Evolutionary conservation across 2,888 invertebrate genomes (phyloP).

Genomic region (Eupithecia subfuscata): DNA sequence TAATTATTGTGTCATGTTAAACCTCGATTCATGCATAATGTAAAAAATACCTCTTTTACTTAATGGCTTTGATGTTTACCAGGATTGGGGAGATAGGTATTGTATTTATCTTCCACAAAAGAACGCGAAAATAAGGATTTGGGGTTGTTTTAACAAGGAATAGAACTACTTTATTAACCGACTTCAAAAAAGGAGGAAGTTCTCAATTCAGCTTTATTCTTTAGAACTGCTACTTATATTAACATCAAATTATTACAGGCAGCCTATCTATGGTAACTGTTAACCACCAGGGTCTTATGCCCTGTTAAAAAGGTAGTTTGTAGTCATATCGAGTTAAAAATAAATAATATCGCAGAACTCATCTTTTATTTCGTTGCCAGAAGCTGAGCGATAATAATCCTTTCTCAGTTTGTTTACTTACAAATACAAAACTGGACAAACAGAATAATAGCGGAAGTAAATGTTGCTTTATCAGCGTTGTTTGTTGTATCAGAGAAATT

Average conservation of each 20-base stretch:
- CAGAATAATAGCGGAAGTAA: constrained; percentile 23
- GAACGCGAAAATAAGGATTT: background rate
- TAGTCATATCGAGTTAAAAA: background rate
- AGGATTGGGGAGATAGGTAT: background rate
- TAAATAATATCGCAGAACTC: background rate
- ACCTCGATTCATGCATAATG: background rate
- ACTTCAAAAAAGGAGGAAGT: background rate
- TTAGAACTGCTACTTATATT: background rate
- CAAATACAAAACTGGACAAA: constrained; percentile 16
- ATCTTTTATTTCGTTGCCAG: background rate
- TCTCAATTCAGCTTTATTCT: background rate
- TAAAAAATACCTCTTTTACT: background rate
- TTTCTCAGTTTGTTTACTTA: constrained; percentile 14
- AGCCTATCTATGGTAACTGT: too few relatives aligned
- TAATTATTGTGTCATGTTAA: background rate
- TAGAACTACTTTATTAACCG: background rate
- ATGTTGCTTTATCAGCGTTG: constrained; percentile 24
- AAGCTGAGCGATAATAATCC: background rate
- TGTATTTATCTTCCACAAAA: background rate
- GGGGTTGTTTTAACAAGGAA: background rate
- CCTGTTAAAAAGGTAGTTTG: background rate
- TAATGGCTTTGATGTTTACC: background rate
- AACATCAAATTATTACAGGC: background rate
- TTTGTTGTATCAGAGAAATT: constrained; percentile 37
- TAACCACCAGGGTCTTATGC: background rate